Evolutionary conservation across 2,113 vertebrate species (phyloP).

Genomic region (Peromyscus californicus): DNA sequence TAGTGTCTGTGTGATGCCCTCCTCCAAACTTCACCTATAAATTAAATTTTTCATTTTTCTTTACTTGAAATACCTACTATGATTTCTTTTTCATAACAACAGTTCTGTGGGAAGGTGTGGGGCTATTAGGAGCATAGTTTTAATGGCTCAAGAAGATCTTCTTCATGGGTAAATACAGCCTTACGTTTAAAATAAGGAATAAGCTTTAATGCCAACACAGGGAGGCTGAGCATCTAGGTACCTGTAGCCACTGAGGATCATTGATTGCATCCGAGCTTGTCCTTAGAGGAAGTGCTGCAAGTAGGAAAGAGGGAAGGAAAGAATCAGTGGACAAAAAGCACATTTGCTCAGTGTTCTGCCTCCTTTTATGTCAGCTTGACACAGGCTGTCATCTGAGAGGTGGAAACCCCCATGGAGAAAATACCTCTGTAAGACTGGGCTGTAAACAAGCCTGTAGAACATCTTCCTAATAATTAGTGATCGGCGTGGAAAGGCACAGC

Average conservation of each 20-base stretch:
- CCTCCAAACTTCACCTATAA: neutral
- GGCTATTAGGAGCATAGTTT: neutral
- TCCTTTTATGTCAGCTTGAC: neutral
- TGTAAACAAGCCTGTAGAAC: neutral
- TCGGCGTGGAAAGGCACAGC: neutral
- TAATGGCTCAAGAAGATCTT: neutral
- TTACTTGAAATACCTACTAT: neutral
- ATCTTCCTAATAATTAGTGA: neutral
- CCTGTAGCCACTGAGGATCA: neutral
- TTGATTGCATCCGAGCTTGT: neutral
- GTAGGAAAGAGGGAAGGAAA: neutral
- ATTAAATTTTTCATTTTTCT: neutral
- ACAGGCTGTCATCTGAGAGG: neutral
- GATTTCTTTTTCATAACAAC: neutral
- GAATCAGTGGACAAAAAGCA: neutral
- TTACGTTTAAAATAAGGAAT: slow-evolving; percentile 4
- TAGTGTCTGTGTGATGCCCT: neutral
- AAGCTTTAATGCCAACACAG: slow-evolving; percentile 12
- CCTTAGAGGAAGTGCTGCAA: slow-evolving; percentile 9
- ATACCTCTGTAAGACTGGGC: neutral
- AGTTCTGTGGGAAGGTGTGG: neutral
- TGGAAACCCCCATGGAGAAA: neutral
- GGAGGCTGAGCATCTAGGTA: neutral
- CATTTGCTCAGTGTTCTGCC: neutral
- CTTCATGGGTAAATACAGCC: neutral